These are phyloP conservation scores for Argyresthia goedartella DNA, from an alignment of 2,888 invertebrate genomes.

Conservation along the genomic window DNA sequence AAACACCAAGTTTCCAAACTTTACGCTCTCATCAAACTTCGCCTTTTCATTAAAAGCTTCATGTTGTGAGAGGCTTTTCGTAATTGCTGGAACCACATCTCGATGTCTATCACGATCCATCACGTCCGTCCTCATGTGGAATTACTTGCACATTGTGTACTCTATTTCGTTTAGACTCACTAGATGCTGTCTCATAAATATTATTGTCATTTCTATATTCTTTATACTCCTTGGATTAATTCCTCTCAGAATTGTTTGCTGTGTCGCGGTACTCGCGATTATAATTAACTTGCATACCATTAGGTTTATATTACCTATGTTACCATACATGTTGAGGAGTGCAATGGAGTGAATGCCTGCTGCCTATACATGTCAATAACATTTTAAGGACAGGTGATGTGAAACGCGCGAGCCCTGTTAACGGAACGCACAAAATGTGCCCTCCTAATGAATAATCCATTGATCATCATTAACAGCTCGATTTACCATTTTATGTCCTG, in stretches of 20 bases:
- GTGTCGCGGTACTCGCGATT: not conserved
- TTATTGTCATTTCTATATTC: no score
- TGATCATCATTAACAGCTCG: not conserved
- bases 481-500: not conserved
- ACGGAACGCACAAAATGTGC: not conserved
- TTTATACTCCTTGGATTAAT: no score
- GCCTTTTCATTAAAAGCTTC: constrained; percentile 19
- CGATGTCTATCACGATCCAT: no score
- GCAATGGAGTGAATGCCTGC: constrained; percentile 4
- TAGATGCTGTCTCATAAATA: no score
- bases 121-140: no score
- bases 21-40: constrained; percentile 27
- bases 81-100: constrained; percentile 22
- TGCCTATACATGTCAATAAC: constrained; percentile 11
- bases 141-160: no score
- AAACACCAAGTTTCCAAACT: constrained; percentile 21
- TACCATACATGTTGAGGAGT: constrained; percentile 6
- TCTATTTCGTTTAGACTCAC: no score
- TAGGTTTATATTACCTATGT: not conserved
- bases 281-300: not conserved
- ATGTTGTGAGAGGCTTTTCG: constrained; percentile 25
- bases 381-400: constrained; percentile 6
- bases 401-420: not conserved
- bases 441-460: constrained; percentile 3
- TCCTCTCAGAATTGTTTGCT: no score